phyloP scores from a whole-genome alignment of 1,140 invertebrate species.

The Philopotamus ludificatus region DNA sequence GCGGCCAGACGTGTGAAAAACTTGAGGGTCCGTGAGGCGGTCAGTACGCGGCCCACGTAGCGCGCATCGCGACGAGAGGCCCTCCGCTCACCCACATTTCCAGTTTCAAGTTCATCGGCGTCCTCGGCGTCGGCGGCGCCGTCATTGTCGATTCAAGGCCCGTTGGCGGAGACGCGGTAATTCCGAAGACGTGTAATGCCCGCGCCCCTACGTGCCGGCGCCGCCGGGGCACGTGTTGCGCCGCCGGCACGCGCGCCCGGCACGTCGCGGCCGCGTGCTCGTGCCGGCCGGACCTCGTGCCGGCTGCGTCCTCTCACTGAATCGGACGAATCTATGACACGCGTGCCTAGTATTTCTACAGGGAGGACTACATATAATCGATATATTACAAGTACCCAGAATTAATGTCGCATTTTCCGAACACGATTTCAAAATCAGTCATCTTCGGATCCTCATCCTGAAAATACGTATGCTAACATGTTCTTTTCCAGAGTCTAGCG shows the following conservation, averaged over 20 bases:
- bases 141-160: slow-evolving; percentile 21
- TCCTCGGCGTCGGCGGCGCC: not conserved
- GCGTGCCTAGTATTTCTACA: no score
- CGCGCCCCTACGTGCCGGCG: slow-evolving; percentile 27
- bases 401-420: no score
- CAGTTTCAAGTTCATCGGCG: slow-evolving; percentile 14
- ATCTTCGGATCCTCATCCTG: no score
- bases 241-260: slow-evolving; percentile 9
- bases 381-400: no score
- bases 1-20: slow-evolving; percentile 17
- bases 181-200: slow-evolving; percentile 33
- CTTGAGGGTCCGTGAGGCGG: slow-evolving; percentile 1
- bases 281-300: no score
- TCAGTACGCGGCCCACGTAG: slow-evolving; percentile 20
- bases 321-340: no score
- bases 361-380: no score
- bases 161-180: slow-evolving; percentile 19
- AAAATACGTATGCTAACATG: no score
- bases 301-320: no score
- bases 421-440: no score
- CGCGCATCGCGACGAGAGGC: not conserved
- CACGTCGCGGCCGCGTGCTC: slow-evolving; percentile 8
- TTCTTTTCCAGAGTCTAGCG: no score
- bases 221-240: no score
- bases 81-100: slow-evolving; percentile 20